Evolutionary conservation across 2,888 invertebrate genomes (phyloP).

Genomic region (Branchellion lobata): DNA sequence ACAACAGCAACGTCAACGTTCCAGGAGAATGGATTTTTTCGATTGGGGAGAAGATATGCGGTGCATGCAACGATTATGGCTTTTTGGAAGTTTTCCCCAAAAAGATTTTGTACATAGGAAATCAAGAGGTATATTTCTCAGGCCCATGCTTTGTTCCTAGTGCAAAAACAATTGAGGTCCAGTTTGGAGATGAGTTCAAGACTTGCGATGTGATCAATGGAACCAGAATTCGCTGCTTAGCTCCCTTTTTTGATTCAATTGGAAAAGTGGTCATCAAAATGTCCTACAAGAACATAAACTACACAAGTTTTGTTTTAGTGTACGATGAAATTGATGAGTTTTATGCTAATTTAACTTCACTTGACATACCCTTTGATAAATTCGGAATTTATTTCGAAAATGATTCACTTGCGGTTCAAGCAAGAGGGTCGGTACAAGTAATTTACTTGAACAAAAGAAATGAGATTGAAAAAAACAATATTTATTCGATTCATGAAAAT

Average conservation of each 20-base stretch:
- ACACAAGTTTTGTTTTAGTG: neutral
- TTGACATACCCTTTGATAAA: too few species aligned
- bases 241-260: constrained; percentile 28
- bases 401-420: too few species aligned
- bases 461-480: neutral
- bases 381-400: too few species aligned
- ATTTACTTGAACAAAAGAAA: neutral
- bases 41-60: constrained; percentile 29
- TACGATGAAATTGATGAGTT: neutral
- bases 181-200: constrained; percentile 1
- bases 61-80: constrained; percentile 24
- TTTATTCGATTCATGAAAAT: neutral
- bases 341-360: too few species aligned
- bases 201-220: neutral
- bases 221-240: constrained; percentile 17
- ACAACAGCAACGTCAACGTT: constrained; percentile 33
- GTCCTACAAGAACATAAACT: constrained; percentile 13
- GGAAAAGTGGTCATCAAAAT: neutral
- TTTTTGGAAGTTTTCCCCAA: constrained; percentile 32
- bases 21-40: constrained; percentile 45
- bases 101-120: constrained; percentile 31
- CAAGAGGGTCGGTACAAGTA: neutral
- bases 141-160: constrained; percentile 39
- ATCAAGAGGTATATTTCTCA: constrained; percentile 28
- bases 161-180: constrained; percentile 2